Evolutionary conservation across 2,113 vertebrate genomes (phyloP), one percentile per base, ranked within the genome.

Genomic region (Sinosuthora webbiana): DNA sequence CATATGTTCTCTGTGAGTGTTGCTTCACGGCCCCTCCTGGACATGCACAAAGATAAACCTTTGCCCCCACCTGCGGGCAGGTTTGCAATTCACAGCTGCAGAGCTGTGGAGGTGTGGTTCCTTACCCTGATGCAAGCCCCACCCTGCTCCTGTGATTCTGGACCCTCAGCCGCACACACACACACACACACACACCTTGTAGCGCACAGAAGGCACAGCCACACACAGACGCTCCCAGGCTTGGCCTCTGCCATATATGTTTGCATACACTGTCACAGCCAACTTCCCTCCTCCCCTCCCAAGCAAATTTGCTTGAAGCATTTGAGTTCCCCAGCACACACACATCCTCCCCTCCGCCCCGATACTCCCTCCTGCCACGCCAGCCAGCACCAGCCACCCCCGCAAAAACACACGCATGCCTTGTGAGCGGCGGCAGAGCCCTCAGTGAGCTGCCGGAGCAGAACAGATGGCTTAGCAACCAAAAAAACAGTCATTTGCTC

Each of bases 391-490:
- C 91, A 96, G 82, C 90, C 88, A 33, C 96, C 95, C 92, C 91
- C 88, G 3, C 94, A 69, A 9, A 89, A 82, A 90, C 70, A 83
- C 87, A 24, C 0, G 7, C 88, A 15, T 11, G 49, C 90, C 63
- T 37, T 2, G 24, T 42, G 85, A 93, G 71, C 6, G 24, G 47
- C 8, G 2, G 65, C 60, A 2, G 76, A 89, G 84, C 87, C 90
- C 93, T 96, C 62, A 4, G 73, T 11, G 79, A 95, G 80, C 89
- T 92, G 90, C 92, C 90, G 89, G 94, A 97, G 94, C 88, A 87
- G 79, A 96, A 95, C 97, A 97, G 97, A 97, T 97, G 97, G 96
- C 92, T 96, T 94, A 91, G 95, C 93, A 96, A 96, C 82, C 81
- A 96, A 96, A 96, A 96, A 95, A 95, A 77, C 94, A 96, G 93